Conservation (phyloP, 2,888 invertebrate species). For the Chloromyia formosa region DNA sequence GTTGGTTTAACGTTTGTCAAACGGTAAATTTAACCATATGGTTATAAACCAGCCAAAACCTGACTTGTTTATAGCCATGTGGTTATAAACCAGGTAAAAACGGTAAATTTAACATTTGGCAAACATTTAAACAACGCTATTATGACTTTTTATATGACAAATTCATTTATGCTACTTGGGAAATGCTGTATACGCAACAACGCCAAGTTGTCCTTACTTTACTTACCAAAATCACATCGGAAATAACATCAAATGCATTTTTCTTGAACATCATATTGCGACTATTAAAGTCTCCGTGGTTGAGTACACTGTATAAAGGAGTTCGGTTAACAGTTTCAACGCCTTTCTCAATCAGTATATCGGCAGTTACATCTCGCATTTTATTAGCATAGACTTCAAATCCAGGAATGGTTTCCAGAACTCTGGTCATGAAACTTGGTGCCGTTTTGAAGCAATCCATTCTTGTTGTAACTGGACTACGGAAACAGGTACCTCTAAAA, state of each 20-base stretch:
- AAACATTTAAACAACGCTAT: no score
- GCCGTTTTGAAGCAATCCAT: neutral
- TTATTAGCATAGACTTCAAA: neutral
- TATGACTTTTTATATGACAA: no score
- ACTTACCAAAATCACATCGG: slow-evolving; percentile 20
- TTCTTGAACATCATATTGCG: slow-evolving; percentile 28
- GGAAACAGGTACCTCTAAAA: neutral
- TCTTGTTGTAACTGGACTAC: neutral
- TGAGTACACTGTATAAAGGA: neutral
- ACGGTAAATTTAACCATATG: no score
- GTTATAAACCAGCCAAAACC: no score
- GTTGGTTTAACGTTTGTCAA: no score
- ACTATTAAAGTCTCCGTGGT: slow-evolving; percentile 28
- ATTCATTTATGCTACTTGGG: no score
- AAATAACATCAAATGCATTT: neutral
- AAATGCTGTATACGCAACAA: no score
- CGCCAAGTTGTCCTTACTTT: no score
- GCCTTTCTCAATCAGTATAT: neutral
- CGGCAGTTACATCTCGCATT: neutral
- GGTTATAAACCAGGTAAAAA: no score
- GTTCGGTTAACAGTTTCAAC: neutral
- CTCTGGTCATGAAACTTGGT: neutral
- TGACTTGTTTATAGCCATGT: no score
- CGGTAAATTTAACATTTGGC: no score
- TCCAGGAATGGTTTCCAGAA: neutral